Conservation (phyloP, 1,140 invertebrate genomes). For the Anadara kagoshimensis region DNA sequence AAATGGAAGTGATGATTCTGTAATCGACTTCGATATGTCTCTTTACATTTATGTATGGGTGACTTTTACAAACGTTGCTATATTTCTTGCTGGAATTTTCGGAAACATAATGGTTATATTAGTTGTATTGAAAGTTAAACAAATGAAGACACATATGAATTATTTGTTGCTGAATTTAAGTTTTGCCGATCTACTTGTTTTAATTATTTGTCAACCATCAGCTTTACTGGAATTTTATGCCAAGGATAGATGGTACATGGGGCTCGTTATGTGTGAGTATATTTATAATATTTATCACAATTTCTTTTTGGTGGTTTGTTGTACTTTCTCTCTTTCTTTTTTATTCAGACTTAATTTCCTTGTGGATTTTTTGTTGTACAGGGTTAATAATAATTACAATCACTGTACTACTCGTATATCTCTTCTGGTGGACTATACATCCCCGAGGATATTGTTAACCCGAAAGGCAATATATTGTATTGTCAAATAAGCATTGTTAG, state of each 20-base stretch:
- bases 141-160: conserved; percentile 95
- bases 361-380: no score
- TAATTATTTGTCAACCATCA: conserved; percentile 59
- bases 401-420: no score
- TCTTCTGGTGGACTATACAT: no score
- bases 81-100: conserved; percentile 89
- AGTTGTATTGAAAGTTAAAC: conserved; percentile 92
- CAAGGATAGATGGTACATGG: conserved; percentile 60
- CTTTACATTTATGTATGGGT: conserved; percentile 88
- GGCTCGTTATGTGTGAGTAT: conserved; percentile 61
- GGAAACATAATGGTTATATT: conserved; percentile 94
- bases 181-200: conserved; percentile 58
- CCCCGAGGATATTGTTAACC: no score
- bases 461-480: no score
- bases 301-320: no score
- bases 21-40: conserved; percentile 72
- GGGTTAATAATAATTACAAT: no score
- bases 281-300: neutral
- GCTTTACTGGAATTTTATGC: conserved; percentile 58
- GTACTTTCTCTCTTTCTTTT: no score
- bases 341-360: no score
- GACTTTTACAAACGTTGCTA: conserved; percentile 86
- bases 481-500: no score
- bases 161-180: conserved; percentile 82
- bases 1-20: no score